Evolutionary conservation across 2,888 invertebrate species (phyloP).

Genomic region (Toxonevra muliebris): DNA sequence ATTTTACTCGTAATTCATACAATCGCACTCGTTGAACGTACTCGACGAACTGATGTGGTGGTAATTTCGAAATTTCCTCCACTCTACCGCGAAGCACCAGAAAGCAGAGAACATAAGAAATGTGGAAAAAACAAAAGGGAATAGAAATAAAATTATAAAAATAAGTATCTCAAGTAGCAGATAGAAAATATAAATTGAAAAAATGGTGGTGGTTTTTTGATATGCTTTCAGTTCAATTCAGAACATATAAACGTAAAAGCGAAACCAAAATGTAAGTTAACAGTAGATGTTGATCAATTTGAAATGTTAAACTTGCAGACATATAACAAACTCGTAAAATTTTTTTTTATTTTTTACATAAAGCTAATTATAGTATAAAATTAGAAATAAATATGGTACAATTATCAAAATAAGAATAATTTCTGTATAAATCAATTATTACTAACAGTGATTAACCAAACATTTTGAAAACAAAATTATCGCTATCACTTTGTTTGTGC

Average conservation of each 20-base stretch:
- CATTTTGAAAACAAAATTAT: too few relatives aligned
- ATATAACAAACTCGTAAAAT: too few relatives aligned
- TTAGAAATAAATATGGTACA: too few relatives aligned
- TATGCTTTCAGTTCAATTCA: background rate
- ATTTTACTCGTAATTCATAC: background rate
- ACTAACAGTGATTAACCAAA: too few relatives aligned
- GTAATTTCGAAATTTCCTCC: conserved; percentile 13
- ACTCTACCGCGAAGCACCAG: conserved; percentile 10
- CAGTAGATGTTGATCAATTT: background rate
- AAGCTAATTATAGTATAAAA: too few relatives aligned
- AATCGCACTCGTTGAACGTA: conserved; percentile 30
- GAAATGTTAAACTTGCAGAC: background rate
- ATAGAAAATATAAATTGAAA: too few relatives aligned
- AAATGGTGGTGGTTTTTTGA: conserved; percentile 16
- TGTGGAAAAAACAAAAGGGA: background rate
- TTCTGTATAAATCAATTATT: too few relatives aligned
- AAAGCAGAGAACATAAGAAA: conserved; percentile 2
- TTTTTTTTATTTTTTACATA: too few relatives aligned
- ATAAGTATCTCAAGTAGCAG: too few relatives aligned
- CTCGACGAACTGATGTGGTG: conserved; percentile 30
- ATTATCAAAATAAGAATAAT: too few relatives aligned
- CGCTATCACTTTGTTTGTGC: too few relatives aligned
- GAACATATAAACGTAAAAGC: background rate
- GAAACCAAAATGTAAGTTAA: background rate
- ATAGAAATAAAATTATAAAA: background rate